Conservation (phyloP, 2,888 invertebrate species). For the Athetis lepigone region DNA sequence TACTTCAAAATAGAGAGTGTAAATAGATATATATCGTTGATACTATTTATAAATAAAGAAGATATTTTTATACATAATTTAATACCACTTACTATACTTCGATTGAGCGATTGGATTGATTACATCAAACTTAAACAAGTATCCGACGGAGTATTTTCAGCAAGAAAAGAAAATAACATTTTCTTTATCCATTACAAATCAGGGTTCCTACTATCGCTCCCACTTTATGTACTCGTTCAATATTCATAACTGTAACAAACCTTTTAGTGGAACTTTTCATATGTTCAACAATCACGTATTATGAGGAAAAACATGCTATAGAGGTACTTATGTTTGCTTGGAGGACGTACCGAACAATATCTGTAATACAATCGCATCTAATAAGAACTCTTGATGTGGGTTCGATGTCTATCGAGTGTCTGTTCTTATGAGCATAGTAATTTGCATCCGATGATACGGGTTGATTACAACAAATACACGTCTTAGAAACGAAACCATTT, state of each 20-base stretch:
- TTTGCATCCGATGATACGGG: slow-evolving; percentile 71
- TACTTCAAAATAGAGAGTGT: too few relatives aligned
- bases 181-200: slow-evolving; percentile 29
- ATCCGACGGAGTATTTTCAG: slow-evolving; percentile 4
- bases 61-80: slow-evolving; percentile 12
- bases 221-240: slow-evolving; percentile 40
- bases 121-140: slow-evolving; percentile 6
- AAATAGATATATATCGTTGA: too few relatives aligned
- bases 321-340: slow-evolving; percentile 21
- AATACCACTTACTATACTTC: slow-evolving; percentile 5
- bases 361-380: slow-evolving; percentile 80
- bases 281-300: slow-evolving; percentile 45
- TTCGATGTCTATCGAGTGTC: slow-evolving; percentile 72
- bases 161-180: slow-evolving; percentile 37
- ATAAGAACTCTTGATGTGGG: slow-evolving; percentile 80
- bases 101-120: slow-evolving; percentile 16
- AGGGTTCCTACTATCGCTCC: slow-evolving; percentile 10
- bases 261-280: slow-evolving; percentile 46
- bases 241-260: slow-evolving; percentile 57
- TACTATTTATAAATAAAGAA: slow-evolving; percentile 1
- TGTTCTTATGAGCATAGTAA: slow-evolving; percentile 78
- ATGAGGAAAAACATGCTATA: slow-evolving; percentile 40
- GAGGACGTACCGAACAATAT: slow-evolving; percentile 64
- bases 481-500: slow-evolving; percentile 26
- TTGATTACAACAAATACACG: slow-evolving; percentile 60